These are phyloP conservation scores for Drosophila athabasca DNA, from an alignment of 1,140 invertebrate genomes.

Conservation along the genomic window DNA sequence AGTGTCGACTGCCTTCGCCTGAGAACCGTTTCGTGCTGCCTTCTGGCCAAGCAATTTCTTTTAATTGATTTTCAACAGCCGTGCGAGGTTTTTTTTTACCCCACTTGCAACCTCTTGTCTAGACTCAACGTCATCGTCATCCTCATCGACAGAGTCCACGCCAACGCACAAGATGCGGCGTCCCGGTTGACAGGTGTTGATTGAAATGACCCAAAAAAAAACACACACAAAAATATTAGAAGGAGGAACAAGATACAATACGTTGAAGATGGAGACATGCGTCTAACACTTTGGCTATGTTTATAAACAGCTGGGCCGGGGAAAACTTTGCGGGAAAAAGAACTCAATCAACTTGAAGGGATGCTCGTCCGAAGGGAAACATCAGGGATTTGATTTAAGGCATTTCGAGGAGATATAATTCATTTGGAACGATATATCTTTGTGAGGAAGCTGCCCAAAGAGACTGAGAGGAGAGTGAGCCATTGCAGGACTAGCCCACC, in stretches of 20 bases:
- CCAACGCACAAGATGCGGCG: slow-evolving; percentile 55
- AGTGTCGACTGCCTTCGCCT: slow-evolving; percentile 62
- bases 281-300: slow-evolving; percentile 55
- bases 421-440: too few relatives aligned
- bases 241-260: slow-evolving; percentile 17
- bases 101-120: slow-evolving; percentile 6
- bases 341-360: slow-evolving; percentile 52
- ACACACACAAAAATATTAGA: background rate
- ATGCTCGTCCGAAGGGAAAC: background rate
- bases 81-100: slow-evolving; percentile 29
- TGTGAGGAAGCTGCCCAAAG: too few relatives aligned
- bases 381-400: too few relatives aligned
- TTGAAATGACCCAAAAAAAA: slow-evolving; percentile 72
- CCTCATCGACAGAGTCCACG: slow-evolving; percentile 39
- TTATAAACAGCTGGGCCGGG: slow-evolving; percentile 49
- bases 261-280: slow-evolving; percentile 49
- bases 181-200: slow-evolving; percentile 67
- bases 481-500: too few relatives aligned
- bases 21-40: slow-evolving; percentile 44
- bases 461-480: too few relatives aligned
- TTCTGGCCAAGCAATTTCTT: slow-evolving; percentile 65
- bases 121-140: slow-evolving; percentile 31
- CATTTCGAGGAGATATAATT: too few relatives aligned
- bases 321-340: slow-evolving; percentile 40
- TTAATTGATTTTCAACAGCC: slow-evolving; percentile 75